Conservation (phyloP, 2,113 vertebrate genomes). For the Xiphias gladius region DNA sequence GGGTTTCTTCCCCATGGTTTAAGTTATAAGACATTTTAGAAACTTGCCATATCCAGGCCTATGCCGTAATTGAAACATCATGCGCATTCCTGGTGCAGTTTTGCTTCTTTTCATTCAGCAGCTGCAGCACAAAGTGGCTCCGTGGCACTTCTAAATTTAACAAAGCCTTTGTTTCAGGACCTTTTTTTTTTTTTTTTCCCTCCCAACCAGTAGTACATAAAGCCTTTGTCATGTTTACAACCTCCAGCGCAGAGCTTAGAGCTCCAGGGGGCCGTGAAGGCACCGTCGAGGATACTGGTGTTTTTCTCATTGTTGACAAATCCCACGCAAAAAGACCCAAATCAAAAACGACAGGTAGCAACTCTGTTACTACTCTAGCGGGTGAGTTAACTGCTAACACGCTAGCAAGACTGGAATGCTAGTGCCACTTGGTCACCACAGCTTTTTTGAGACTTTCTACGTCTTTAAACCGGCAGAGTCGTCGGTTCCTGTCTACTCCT, state of each 20-base stretch:
- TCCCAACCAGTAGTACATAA: neutral
- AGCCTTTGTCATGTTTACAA: constrained; percentile 25
- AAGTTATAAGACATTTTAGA: neutral
- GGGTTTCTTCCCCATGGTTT: neutral
- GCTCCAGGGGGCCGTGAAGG: neutral
- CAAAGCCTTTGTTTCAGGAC: constrained; percentile 11
- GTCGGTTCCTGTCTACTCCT: too few relatives aligned
- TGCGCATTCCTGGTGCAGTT: constrained; percentile 5
- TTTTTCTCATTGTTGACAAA: neutral
- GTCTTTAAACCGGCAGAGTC: too few relatives aligned
- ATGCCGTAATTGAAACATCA: neutral
- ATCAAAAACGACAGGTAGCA: too few relatives aligned
- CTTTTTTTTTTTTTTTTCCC: neutral
- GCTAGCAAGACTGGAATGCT: too few relatives aligned
- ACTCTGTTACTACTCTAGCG: too few relatives aligned
- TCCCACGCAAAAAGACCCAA: neutral
- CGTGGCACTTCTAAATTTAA: constrained; percentile 35
- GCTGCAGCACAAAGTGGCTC: constrained; percentile 23
- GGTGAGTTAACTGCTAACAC: too few relatives aligned
- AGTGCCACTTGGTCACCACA: too few relatives aligned
- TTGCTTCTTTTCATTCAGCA: neutral
- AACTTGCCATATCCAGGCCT: neutral
- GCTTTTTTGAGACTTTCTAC: too few relatives aligned
- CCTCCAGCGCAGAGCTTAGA: neutral
- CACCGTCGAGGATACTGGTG: neutral